These are phyloP conservation scores for Anoplolepis gracilipes DNA, from an alignment of 1,140 invertebrate genomes.

Conservation along the genomic window DNA sequence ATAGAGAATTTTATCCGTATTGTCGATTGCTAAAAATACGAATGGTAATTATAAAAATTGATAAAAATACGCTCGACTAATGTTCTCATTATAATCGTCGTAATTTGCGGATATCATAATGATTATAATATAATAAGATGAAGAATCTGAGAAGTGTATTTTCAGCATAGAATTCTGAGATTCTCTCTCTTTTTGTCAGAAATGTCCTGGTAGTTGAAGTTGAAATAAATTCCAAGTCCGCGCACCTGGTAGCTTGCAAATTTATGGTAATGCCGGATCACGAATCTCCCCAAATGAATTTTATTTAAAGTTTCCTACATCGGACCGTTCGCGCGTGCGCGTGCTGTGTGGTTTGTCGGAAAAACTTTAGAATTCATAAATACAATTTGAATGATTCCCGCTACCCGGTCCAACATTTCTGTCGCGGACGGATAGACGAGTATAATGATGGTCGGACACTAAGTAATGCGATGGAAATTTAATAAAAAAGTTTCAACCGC, in stretches of 20 bases:
- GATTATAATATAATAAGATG: slow-evolving; percentile 53
- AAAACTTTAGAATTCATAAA: slow-evolving; percentile 79
- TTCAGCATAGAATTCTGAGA: slow-evolving; percentile 63
- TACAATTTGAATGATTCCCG: slow-evolving; percentile 78
- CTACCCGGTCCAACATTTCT: slow-evolving; percentile 62
- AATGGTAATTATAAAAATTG: slow-evolving; percentile 26
- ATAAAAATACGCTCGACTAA: slow-evolving; percentile 24
- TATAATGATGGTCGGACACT: slow-evolving; percentile 67
- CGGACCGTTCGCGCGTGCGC: slow-evolving; percentile 20
- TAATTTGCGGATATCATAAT: slow-evolving; percentile 63
- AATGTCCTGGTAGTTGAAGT: slow-evolving; percentile 68
- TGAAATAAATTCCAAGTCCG: slow-evolving; percentile 78
- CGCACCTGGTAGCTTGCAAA: slow-evolving; percentile 77
- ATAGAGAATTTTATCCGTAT: not conserved
- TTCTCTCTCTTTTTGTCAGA: slow-evolving; percentile 10
- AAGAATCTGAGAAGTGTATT: slow-evolving; percentile 57
- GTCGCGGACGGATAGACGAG: slow-evolving; percentile 58
- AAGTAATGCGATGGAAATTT: slow-evolving; percentile 42
- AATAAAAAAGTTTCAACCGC: slow-evolving; percentile 56
- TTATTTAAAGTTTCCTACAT: slow-evolving; percentile 81
- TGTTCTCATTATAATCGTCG: slow-evolving; percentile 53
- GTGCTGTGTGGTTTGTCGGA: slow-evolving; percentile 65
- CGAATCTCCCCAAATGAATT: slow-evolving; percentile 81
- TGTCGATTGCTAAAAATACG: not conserved
- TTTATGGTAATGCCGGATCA: slow-evolving; percentile 81